These are phyloP conservation scores for Cirrhinus mrigala DNA, from an alignment of 2,797 vertebrate species.

Conservation along the genomic window DNA sequence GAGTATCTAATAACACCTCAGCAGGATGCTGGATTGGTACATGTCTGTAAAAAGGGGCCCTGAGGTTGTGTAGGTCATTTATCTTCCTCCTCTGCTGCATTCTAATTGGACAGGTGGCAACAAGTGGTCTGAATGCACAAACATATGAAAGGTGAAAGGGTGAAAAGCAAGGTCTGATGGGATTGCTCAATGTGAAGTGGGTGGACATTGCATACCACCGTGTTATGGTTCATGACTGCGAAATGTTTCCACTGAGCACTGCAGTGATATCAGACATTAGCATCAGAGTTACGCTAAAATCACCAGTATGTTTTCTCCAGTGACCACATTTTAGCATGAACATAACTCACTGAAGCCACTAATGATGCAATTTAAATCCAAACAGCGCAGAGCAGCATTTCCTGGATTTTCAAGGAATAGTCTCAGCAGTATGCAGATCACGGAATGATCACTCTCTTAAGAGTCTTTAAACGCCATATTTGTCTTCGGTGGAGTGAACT, in stretches of 20 bases:
- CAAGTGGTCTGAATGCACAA: slow-evolving; percentile 22
- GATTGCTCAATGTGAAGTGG: slow-evolving; percentile 8
- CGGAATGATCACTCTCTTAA: background rate
- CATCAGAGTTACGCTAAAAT: background rate
- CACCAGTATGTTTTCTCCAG: background rate
- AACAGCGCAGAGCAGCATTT: slow-evolving; percentile 11
- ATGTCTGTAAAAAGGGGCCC: slow-evolving; percentile 40
- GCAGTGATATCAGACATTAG: background rate
- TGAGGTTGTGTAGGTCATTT: slow-evolving; percentile 45
- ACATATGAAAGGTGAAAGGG: slow-evolving; percentile 7
- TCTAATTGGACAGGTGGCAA: slow-evolving; percentile 39
- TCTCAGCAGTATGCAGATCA: slow-evolving; percentile 25
- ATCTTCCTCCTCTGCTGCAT: slow-evolving; percentile 23
- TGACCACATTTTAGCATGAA: slow-evolving; percentile 7
- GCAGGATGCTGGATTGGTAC: slow-evolving; percentile 44
- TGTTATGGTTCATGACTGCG: background rate
- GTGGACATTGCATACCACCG: background rate
- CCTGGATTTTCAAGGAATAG: slow-evolving; percentile 3
- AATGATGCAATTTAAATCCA: slow-evolving; percentile 21
- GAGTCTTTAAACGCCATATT: slow-evolving; percentile 15
- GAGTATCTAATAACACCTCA: slow-evolving; percentile 43
- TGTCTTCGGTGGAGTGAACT: slow-evolving; percentile 32
- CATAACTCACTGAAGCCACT: slow-evolving; percentile 22
- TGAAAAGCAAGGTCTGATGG: slow-evolving; percentile 7
- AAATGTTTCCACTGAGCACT: slow-evolving; percentile 28